These are phyloP conservation scores for Drosophila nr. medialis DNA, from an alignment of 2,888 invertebrate genomes.

Conservation along the genomic window DNA sequence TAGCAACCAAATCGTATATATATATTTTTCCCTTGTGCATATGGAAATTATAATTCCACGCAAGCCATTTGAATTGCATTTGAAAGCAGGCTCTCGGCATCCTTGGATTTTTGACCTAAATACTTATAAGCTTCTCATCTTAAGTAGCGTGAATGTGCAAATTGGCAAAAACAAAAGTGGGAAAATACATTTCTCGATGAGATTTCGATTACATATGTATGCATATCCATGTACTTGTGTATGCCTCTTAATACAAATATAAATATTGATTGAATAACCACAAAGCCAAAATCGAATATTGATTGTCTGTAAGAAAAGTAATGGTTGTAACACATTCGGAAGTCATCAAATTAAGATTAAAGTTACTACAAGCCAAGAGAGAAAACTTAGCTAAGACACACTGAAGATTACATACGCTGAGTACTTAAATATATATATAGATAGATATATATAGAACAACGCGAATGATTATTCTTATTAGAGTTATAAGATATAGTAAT, in stretches of 20 bases:
- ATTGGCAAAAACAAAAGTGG: not conserved
- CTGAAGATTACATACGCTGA: fast-evolving
- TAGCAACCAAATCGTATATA: conserved; percentile 6
- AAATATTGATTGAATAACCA: not conserved
- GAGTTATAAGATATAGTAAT: fast-evolving
- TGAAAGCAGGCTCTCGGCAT: conserved; percentile 2
- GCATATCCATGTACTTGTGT: not conserved
- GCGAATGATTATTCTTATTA: not conserved
- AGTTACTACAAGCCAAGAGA: not conserved
- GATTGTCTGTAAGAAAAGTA: too few species aligned
- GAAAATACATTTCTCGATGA: not conserved
- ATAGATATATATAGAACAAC: too few species aligned
- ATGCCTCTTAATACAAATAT: not conserved
- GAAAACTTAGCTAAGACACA: not conserved
- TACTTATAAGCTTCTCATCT: not conserved
- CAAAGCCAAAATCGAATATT: not conserved
- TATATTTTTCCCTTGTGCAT: not conserved
- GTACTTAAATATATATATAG: too few species aligned
- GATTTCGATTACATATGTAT: not conserved
- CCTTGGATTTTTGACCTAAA: conserved; percentile 6
- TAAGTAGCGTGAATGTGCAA: not conserved
- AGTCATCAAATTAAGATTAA: not conserved
- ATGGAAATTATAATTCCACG: conserved; percentile 1
- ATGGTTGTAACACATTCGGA: not conserved
- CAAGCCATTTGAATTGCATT: conserved; percentile 10